Evolutionary conservation across 2,113 vertebrate species (phyloP).

Genomic region (Empidonax traillii): DNA sequence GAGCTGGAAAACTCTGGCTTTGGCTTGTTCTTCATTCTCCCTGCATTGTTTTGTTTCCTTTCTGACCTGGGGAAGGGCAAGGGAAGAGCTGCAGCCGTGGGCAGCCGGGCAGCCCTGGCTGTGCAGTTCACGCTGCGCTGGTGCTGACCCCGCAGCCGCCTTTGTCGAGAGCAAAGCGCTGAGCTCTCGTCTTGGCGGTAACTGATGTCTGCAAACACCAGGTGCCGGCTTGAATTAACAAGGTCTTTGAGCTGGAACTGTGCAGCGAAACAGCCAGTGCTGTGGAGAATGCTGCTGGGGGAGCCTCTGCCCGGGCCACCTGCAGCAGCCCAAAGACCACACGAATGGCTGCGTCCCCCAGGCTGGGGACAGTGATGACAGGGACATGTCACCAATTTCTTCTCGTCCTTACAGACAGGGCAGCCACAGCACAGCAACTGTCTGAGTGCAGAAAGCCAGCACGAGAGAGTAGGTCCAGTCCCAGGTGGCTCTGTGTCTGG

Average conservation of each 20-base stretch:
- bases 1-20: not conserved
- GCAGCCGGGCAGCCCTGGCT: not conserved
- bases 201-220: not conserved
- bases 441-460: fast-evolving
- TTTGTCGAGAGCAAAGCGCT: not conserved
- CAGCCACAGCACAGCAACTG: fast-evolving
- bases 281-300: fast-evolving
- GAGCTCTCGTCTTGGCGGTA: not conserved
- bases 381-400: not conserved
- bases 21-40: not conserved
- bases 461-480: not conserved
- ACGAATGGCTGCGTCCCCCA: fast-evolving
- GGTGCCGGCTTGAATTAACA: not conserved
- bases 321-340: not conserved
- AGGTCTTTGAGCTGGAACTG: not conserved
- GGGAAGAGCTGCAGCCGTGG: not conserved
- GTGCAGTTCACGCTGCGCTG: fast-evolving
- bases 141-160: not conserved
- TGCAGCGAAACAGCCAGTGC: not conserved
- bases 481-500: fast-evolving
- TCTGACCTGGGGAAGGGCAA: not conserved
- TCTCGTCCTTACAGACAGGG: not conserved
- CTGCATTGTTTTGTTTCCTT: not conserved
- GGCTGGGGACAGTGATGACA: not conserved
- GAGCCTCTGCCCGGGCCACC: not conserved